Base-by-base conservation (phyloP, 2,888 invertebrate genomes). In the Lacanobia oleracea region DNA sequence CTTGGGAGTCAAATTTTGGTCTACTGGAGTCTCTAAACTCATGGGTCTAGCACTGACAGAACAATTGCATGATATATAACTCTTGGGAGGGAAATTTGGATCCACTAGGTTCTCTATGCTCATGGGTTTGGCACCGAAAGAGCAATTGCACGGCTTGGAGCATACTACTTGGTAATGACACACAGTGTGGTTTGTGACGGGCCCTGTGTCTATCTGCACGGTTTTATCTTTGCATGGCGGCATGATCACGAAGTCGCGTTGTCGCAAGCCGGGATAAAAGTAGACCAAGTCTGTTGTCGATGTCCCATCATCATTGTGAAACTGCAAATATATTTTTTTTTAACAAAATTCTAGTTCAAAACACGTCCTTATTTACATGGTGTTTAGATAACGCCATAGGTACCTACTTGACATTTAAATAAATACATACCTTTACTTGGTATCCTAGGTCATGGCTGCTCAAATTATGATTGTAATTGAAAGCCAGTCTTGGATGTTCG, bases 211-310 rank as follows among this genome's bases (percentile, higher is more conserved):
- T 5, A 90, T 88, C 86, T 93, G 93, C 4, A 90, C 86, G 18
- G 86, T 79, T 9, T 89, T 79, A 37, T 77, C 83, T 80, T 78
- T 85, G 14, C 71, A 51, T 48, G 78, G 81, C 27, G 74, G 61
- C 16, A 57, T 69, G 37, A 78, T 68, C 27, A 68, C 75, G 76
- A 85, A 88, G 33, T 87, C 82, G 37, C 73, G 74, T 48, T 78
- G 75, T 48, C 89, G 90, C 33, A 90, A 66, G 51, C 77, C 81
- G 8, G 94, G 94, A 70, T 85, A 92, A 85, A 96, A 96, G 79
- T 93, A 94, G 65, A 90, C 89, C 33, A 96, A 88, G 76, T 96
- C 96, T 27, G 94, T 92, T 8, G 96, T 95, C 7, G 96, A 96
- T 18, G 95, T 94, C 73, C 90, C 88, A 53, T 76, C 80, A 81